Evolutionary conservation across 2,113 vertebrate genomes (phyloP).

Genomic region (Gobio gobio): DNA sequence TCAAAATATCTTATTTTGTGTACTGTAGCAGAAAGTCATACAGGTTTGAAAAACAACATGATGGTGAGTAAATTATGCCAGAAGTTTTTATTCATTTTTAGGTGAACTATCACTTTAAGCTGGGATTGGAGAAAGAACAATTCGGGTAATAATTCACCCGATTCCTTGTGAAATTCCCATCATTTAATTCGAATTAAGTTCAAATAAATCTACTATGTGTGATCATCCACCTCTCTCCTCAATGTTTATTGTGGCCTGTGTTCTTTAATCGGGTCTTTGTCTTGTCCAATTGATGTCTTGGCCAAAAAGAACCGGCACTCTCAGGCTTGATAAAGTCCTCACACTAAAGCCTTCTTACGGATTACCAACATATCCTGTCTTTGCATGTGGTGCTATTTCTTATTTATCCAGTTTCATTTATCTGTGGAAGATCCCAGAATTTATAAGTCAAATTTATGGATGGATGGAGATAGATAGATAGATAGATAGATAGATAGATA

Average conservation of each 20-base stretch:
- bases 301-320: neutral
- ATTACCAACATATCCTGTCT: neutral
- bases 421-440: neutral
- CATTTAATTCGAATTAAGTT: neutral
- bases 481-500: too few relatives aligned
- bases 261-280: conserved; percentile 16
- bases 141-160: neutral
- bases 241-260: conserved; percentile 1
- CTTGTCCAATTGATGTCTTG: neutral
- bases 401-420: neutral
- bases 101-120: neutral
- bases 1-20: neutral
- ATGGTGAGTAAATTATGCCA: neutral
- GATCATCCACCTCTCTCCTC: neutral
- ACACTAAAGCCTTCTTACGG: neutral
- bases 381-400: neutral
- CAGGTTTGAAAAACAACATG: neutral
- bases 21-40: neutral
- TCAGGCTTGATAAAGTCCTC: neutral
- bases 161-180: neutral
- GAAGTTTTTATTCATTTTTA: neutral
- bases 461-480: too few relatives aligned
- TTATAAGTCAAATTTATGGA: too few relatives aligned
- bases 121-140: neutral
- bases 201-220: neutral